Conservation (phyloP, 2,888 invertebrate species). For the Exocentrus adspersus region DNA sequence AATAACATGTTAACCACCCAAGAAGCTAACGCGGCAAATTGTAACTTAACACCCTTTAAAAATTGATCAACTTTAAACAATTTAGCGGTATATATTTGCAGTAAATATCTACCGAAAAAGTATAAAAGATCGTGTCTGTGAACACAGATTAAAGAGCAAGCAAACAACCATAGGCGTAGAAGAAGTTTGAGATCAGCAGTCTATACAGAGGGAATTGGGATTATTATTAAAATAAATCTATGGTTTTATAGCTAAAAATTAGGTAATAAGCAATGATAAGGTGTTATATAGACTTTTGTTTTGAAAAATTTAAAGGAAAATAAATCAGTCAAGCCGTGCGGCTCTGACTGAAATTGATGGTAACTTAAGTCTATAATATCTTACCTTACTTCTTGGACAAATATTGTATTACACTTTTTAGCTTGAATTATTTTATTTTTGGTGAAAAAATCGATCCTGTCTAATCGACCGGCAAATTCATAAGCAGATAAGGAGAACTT, state of each 20-base stretch:
- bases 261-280: too few relatives aligned
- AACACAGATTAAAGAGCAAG: neutral
- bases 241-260: too few relatives aligned
- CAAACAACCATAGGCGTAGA: neutral
- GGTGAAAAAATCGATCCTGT: constrained; percentile 4
- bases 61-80: constrained; percentile 32
- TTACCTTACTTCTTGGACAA: constrained; percentile 4
- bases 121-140: constrained; percentile 7
- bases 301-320: too few relatives aligned
- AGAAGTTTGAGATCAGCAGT: neutral
- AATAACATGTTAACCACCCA: constrained; percentile 36
- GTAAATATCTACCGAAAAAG: constrained; percentile 6
- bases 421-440: constrained; percentile 18
- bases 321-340: neutral
- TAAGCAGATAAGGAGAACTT: constrained; percentile 13
- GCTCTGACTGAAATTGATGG: constrained; percentile 1
- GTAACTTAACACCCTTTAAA: constrained; percentile 39
- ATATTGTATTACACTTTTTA: constrained; percentile 17
- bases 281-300: too few relatives aligned
- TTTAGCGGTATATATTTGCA: constrained; percentile 2
- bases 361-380: constrained; percentile 13
- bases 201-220: neutral
- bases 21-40: constrained; percentile 36
- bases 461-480: constrained; percentile 19
- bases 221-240: too few relatives aligned